These are phyloP conservation scores for Thamnophis elegans DNA, from an alignment of 2,797 vertebrate species.

Conservation along the genomic window DNA sequence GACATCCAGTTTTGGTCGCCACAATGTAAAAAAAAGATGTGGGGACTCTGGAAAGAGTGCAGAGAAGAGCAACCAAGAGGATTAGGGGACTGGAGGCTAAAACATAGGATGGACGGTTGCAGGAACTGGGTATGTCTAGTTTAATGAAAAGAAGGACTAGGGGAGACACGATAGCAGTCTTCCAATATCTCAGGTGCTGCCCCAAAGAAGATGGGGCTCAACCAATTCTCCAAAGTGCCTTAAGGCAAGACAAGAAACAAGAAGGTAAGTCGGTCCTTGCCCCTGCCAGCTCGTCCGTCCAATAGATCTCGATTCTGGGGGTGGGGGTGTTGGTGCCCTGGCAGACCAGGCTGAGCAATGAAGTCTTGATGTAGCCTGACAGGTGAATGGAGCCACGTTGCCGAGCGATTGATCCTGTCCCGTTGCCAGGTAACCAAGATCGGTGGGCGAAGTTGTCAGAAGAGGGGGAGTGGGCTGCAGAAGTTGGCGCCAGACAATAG, in stretches of 20 bases:
- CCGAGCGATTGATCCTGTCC: conserved; percentile 14
- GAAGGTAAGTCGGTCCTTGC: not conserved
- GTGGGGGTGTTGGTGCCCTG: not conserved
- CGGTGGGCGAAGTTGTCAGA: not conserved
- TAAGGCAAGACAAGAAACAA: not conserved
- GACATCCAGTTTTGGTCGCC: not conserved
- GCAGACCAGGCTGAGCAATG: conserved; percentile 18
- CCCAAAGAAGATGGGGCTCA: fast-evolving
- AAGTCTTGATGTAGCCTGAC: conserved; percentile 29
- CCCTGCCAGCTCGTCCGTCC: not conserved
- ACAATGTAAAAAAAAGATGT: not conserved
- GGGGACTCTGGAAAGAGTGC: not conserved
- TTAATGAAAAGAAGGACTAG: not conserved
- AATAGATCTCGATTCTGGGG: conserved; percentile 1
- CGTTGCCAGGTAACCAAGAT: conserved; percentile 13
- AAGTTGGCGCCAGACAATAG: not conserved
- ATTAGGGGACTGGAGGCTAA: not conserved
- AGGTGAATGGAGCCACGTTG: conserved; percentile 20
- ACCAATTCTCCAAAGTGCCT: fast-evolving
- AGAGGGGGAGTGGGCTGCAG: not conserved
- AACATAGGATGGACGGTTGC: too few relatives aligned
- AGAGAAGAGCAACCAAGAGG: not conserved
- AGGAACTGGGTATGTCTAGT: not conserved
- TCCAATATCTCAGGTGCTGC: not conserved
- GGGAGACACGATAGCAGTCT: fast-evolving